Base-by-base conservation (phyloP, 64 coral and sea anemone genomes). In the Pachyseris speciosa region DNA sequence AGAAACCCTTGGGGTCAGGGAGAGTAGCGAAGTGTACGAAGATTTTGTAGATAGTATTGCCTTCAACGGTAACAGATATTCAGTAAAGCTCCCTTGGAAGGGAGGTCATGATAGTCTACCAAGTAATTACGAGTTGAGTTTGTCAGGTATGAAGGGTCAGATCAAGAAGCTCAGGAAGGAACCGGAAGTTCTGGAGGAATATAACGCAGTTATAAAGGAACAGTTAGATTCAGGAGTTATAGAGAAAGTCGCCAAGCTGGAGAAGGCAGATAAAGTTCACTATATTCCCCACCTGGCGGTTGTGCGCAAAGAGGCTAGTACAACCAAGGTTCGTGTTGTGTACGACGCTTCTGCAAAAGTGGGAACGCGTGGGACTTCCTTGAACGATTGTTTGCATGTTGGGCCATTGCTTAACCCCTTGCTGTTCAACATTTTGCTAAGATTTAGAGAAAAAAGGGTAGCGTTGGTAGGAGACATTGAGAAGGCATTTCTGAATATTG, bases 301-400 rank as follows among this genome's bases (percentile, higher is more conserved):
- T 16, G 41, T 83, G 39, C 55, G 88, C 26, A 83, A 83, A 64
- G 88, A 81, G 26, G 75, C 76, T 4, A 68, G n/a, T 4, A 91
- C 75, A 2, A 91, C 88, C 0, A 80, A 80, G 19, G 0, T 83
- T 1, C 49, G 87, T 2, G 74, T 90, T 0, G 40, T 80, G 42
- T 90, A 90, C 50, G 74, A 90, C 55, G 60, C 74, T 19, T 81
- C 61, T 9, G 63, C 60, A 41, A 83, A 91, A 44, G 7, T 43
- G n/a, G 61, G 63, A 1, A 83, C 52, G 20, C 59, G 0, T 2
- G 70, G 5, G 4, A 25, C 13, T 3, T 67, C 84, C 16, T 34
- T 89, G 5, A 89, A 89, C 37, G 72, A 89, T 43, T 89, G 87
- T 68, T 89, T 89, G 50, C 67, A 72, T 7, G 43, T n/a, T 9